Evolutionary conservation across 2,113 vertebrate species (phyloP), one percentile per base, ranked within the genome.

Genomic region (Megalops atlanticus): DNA sequence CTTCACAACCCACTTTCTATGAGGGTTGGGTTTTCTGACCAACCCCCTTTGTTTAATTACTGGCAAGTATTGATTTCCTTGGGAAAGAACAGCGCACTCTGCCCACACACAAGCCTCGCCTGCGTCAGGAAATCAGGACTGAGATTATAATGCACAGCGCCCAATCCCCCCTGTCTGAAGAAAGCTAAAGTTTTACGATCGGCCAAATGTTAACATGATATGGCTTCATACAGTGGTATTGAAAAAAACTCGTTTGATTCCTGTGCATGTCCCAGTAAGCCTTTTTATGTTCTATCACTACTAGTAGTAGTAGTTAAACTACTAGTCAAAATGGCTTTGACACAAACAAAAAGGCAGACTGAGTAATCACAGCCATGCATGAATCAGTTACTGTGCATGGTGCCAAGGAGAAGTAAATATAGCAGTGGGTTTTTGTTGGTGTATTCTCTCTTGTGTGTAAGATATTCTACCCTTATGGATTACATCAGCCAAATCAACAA

Each of bases 41-140:
- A 92, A 91, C 88, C 92, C 91, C 91, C 90, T 94, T 93, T 94
- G 93, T 93, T 95, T 94, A 95, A 95, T 95, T 95, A 95, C 92
- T 92, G 92, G 90, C 88, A 86, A 74, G 79, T 94, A 95, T 95
- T 94, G 93, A 95, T 94, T 94, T 94, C 92, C 92, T 93, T 94
- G 92, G 93, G 93, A 94, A 94, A 92, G 92, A 92, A 89, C 91
- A 87, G 90, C 89, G 86, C 87, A 87, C 88, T 84, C 89, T 87
- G 90, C 89, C 90, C 90, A 91, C 89, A 90, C 89, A 92, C 88
- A 92, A n/a, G n/a, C 84, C 89, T 92, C 87, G 86, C 82, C 85
- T 71, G 86, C 91, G 90, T 89, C 89, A 89, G 89, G 83, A 76
- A 92, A 91, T 88, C 84, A 84, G 91, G 89, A 88, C 90, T 85